Evolutionary conservation across 2,113 vertebrate genomes (phyloP).

Genomic region (Leuciscus idus): DNA sequence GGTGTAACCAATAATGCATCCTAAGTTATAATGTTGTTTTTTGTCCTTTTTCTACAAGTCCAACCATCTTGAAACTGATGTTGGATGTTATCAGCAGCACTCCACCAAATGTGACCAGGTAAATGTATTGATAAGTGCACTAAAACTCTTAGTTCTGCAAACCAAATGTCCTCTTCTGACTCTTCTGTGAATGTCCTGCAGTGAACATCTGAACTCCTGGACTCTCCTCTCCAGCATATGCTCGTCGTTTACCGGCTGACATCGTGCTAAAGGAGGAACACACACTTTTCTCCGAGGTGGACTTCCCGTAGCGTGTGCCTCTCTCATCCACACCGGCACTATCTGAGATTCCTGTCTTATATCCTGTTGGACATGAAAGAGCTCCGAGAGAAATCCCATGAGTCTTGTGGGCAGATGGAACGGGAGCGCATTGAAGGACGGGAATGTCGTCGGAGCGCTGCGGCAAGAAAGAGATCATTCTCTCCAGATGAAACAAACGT

Average conservation of each 20-base stretch:
- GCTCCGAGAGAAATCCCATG: constrained; percentile 69
- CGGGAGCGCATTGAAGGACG: constrained; percentile 75
- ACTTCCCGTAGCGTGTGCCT: constrained; percentile 72
- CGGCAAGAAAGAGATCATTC: constrained; percentile 23
- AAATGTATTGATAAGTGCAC: neutral
- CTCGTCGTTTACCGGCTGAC: constrained; percentile 67
- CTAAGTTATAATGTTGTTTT: neutral
- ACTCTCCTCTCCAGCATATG: constrained; percentile 51
- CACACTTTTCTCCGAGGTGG: constrained; percentile 55
- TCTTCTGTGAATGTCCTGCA: neutral
- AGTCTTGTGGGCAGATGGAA: constrained; percentile 75
- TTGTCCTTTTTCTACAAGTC: neutral
- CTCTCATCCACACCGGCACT: constrained; percentile 71
- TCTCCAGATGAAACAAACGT: constrained; percentile 39
- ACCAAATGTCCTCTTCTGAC: neutral
- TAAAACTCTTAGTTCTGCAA: neutral
- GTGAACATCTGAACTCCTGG: neutral
- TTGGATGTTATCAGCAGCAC: too few relatives aligned
- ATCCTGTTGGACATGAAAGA: constrained; percentile 79
- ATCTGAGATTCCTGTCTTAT: constrained; percentile 76
- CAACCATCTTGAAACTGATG: neutral
- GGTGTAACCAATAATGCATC: neutral
- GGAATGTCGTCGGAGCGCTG: constrained; percentile 63
- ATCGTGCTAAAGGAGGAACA: constrained; percentile 60
- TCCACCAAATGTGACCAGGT: neutral